Percentiles rank a stretch among this genome's conserved stretches.
These are phyloP conservation scores for Unio delphinus DNA, from an alignment of 2,888 invertebrate species.

Conservation along the genomic window DNA sequence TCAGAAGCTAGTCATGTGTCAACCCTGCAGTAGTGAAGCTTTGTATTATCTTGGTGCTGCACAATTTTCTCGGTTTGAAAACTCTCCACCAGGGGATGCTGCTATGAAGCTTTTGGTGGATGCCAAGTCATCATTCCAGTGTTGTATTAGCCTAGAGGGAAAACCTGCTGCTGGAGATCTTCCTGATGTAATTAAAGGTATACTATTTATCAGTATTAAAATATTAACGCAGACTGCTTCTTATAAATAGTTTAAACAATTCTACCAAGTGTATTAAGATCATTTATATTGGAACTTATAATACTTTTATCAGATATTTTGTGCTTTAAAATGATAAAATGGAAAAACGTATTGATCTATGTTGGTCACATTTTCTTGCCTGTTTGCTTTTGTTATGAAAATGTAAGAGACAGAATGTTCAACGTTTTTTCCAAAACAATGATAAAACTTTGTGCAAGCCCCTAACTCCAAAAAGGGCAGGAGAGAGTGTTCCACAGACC, in stretches of 20 bases:
- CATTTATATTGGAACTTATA: too few relatives aligned
- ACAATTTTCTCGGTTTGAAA: conserved; percentile 64
- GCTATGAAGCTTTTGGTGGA: conserved; percentile 55
- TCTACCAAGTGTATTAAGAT: too few relatives aligned
- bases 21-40: conserved; percentile 64
- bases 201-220: background rate
- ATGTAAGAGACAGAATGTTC: too few relatives aligned
- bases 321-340: too few relatives aligned
- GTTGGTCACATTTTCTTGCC: too few relatives aligned
- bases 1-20: conserved; percentile 62
- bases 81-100: conserved; percentile 53
- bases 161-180: conserved; percentile 60
- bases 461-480: too few relatives aligned
- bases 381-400: too few relatives aligned
- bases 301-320: too few relatives aligned
- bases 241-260: background rate
- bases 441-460: too few relatives aligned
- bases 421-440: too few relatives aligned
- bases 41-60: conserved; percentile 64
- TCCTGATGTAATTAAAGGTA: conserved; percentile 57
- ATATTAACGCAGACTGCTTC: background rate
- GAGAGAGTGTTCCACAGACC: too few relatives aligned
- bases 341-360: too few relatives aligned
- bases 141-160: conserved; percentile 64
- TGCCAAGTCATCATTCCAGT: conserved; percentile 57